Conservation (phyloP, 2,113 vertebrate genomes). For the Trogon surrucura region DNA sequence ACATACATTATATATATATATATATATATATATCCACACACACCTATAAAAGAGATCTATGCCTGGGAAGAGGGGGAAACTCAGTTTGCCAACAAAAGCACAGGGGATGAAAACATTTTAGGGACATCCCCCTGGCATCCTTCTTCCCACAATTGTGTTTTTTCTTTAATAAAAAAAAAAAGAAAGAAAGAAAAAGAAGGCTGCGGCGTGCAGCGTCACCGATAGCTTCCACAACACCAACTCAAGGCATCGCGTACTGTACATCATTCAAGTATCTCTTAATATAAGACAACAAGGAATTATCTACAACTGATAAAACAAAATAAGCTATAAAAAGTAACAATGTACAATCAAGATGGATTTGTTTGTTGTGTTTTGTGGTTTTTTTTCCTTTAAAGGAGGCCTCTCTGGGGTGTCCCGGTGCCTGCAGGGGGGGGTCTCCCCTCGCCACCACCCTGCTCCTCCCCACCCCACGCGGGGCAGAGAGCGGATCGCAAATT, state of each 20-base stretch:
- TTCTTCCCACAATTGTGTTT: background rate
- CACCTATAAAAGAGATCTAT: background rate
- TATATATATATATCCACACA: too few relatives aligned
- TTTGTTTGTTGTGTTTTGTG: background rate
- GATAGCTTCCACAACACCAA: conserved; percentile 39
- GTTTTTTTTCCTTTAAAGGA: background rate
- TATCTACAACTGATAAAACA: conserved; percentile 61
- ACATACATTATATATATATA: too few relatives aligned
- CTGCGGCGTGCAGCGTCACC: conserved; percentile 17
- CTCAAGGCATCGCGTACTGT: conserved; percentile 40
- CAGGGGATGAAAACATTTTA: background rate
- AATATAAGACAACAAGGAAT: conserved; percentile 64
- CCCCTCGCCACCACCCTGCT: background rate
- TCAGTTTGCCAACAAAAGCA: background rate
- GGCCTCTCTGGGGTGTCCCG: background rate
- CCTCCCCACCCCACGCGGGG: background rate
- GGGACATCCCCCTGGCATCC: background rate
- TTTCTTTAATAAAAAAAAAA: background rate
- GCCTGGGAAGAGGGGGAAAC: background rate
- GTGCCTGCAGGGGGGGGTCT: background rate
- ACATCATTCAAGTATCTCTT: conserved; percentile 78
- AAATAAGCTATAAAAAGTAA: conserved; percentile 36
- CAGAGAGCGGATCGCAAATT: background rate
- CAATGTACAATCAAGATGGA: conserved; percentile 57
- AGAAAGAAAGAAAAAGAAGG: background rate